These are phyloP conservation scores for Indri indri DNA, from an alignment of 2,113 vertebrate genomes.

Conservation along the genomic window DNA sequence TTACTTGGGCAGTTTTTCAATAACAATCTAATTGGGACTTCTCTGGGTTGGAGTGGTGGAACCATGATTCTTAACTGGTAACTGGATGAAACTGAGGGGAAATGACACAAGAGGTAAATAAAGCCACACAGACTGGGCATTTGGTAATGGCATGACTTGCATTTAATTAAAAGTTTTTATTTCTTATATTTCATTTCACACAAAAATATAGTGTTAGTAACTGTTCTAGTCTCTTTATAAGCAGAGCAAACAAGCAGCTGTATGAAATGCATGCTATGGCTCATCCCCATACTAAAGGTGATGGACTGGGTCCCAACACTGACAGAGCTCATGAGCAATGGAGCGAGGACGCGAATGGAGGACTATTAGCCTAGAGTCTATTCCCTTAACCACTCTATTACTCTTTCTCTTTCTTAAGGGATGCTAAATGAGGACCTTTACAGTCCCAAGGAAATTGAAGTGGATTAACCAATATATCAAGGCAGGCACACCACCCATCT, in stretches of 20 bases:
- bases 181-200: not conserved
- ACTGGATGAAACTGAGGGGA: not conserved
- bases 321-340: not conserved
- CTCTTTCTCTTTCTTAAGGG: not conserved
- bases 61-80: not conserved
- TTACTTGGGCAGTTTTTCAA: not conserved
- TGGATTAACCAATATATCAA: not conserved
- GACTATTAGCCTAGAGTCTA: not conserved
- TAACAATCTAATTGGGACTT: not conserved
- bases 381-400: not conserved
- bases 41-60: not conserved
- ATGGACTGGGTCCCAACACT: not conserved
- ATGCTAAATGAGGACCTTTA: not conserved
- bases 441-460: not conserved
- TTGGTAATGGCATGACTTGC: not conserved
- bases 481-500: not conserved
- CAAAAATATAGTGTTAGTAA: not conserved
- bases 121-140: not conserved
- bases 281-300: not conserved
- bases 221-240: not conserved
- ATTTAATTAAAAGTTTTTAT: not conserved
- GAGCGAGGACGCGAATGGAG: not conserved
- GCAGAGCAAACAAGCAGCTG: not conserved
- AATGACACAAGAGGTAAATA: not conserved
- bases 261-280: not conserved